Evolutionary conservation across 1,140 invertebrate genomes (phyloP), one percentile per base, ranked within the genome.

Genomic region (Drosophila ohnishii): DNA sequence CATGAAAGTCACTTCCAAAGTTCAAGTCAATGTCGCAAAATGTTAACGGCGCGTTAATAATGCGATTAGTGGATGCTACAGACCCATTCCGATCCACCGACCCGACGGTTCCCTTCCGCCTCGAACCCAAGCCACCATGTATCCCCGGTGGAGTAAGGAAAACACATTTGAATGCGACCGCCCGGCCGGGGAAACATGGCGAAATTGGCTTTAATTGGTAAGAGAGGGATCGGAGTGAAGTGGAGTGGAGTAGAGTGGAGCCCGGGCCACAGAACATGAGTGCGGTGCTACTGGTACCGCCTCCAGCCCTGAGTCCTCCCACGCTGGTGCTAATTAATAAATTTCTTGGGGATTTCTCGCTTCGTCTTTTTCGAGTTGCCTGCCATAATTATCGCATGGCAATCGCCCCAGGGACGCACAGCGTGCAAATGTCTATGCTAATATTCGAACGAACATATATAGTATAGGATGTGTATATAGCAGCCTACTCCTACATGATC

Each of bases 41-140:
- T 85, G 73, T 85, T 85, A 85, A 84, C 77, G 77, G 81, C 80
- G 81, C 81, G 81, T 84, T 84, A 84, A 84, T 84, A 84, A 84
- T 84, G 81, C 81, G 81, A 84, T 84, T 84, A 84, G 81, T 80
- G 73, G 59, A 80, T 80, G 66, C 75, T 73, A 56, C 59, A 45
- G 64, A 61, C 66, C 65, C 59, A 65, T 70, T 59, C 73, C 57
- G 32, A 58, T 39, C 69, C 56, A 40, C 16, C 63, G 62, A 74
- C 42, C 57, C 56, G 13, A 19, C 51, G 35, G 34, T 19, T 55
- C 19, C 51, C 19, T 4, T 11, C 32, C 61, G n/a, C 10, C 32
- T 28, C 22, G 22, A 39, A 8, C 48, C 39, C 51, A 45, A 30
- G 42, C 19, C 62, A 53, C 39, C 53, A 42, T 75, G 56, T 75